Conservation (phyloP, 2,888 invertebrate genomes). For the Epicampocera succincta region DNA sequence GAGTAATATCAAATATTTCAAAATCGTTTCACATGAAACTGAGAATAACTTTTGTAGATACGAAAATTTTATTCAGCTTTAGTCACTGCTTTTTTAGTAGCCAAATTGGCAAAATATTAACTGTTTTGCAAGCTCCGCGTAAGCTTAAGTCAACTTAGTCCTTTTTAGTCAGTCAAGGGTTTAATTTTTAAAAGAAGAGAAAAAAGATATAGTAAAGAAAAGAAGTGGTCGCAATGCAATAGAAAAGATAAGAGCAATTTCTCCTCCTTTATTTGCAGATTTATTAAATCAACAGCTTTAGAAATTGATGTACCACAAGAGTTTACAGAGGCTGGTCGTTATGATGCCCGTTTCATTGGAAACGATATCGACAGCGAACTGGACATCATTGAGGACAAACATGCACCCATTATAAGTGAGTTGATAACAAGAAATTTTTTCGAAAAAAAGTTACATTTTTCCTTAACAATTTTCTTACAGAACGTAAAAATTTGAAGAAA, state of each 20-base stretch:
- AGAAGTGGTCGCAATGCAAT: too few relatives aligned
- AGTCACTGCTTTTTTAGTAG: too few relatives aligned
- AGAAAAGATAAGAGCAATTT: neutral
- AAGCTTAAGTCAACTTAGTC: too few relatives aligned
- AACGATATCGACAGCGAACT: slow-evolving; percentile 92
- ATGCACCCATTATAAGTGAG: slow-evolving; percentile 91
- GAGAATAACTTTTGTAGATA: too few relatives aligned
- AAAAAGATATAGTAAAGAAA: too few relatives aligned
- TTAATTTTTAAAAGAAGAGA: too few relatives aligned
- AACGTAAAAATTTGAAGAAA: slow-evolving; percentile 90
- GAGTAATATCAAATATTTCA: too few relatives aligned
- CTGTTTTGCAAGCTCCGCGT: too few relatives aligned
- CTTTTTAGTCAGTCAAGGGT: too few relatives aligned
- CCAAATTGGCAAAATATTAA: too few relatives aligned
- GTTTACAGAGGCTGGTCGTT: slow-evolving; percentile 88
- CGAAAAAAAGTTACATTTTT: slow-evolving; percentile 23
- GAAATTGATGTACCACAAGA: slow-evolving; percentile 89
- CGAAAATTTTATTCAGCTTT: too few relatives aligned
- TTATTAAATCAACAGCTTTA: slow-evolving; percentile 89
- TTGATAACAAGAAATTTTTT: slow-evolving; percentile 72
- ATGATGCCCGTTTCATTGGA: slow-evolving; percentile 90
- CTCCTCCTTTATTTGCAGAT: slow-evolving; percentile 81
- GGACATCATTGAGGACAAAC: slow-evolving; percentile 91
- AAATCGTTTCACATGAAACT: too few relatives aligned
- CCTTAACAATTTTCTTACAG: slow-evolving; percentile 82